These are phyloP conservation scores for Rhynchophorus ferrugineus DNA, from an alignment of 1,140 invertebrate species.

Conservation along the genomic window DNA sequence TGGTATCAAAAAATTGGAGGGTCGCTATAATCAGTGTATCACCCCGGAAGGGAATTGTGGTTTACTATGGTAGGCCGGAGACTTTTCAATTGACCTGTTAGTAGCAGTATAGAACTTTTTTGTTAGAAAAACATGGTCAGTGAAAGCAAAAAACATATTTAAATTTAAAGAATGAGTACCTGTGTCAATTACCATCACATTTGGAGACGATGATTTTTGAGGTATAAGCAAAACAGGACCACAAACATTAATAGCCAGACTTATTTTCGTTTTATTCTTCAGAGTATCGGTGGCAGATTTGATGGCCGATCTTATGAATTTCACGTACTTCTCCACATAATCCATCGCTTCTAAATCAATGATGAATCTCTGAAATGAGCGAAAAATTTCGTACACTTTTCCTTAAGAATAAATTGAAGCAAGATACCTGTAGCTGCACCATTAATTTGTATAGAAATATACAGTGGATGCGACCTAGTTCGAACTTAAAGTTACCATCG, in stretches of 20 bases:
- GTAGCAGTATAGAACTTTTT: no score
- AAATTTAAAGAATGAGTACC: slow-evolving; percentile 44
- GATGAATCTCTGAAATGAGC: slow-evolving; percentile 29
- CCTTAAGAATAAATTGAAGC: not conserved
- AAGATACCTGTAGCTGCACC: slow-evolving; percentile 55
- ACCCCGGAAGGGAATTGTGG: no score
- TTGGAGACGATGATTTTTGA: slow-evolving; percentile 71
- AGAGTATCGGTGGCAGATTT: slow-evolving; percentile 44
- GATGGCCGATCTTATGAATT: slow-evolving; percentile 54
- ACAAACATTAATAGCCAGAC: slow-evolving; percentile 63
- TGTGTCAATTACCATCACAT: slow-evolving; percentile 69
- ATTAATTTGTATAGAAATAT: slow-evolving; percentile 65
- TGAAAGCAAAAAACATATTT: no score
- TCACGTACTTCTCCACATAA: slow-evolving; percentile 24
- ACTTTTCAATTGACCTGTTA: no score
- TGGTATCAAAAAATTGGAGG: no score
- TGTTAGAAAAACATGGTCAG: no score
- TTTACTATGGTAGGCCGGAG: no score
- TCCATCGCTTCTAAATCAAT: slow-evolving; percentile 32
- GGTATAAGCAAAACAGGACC: slow-evolving; percentile 70
- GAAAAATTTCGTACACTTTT: not conserved
- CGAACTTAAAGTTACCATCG: slow-evolving; percentile 61
- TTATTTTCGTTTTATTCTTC: slow-evolving; percentile 55
- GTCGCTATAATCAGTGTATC: no score
- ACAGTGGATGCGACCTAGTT: slow-evolving; percentile 62